A percentile compares a stretch with the other conserved stretches of the same genome.
These are phyloP conservation scores for Protosalanx chinensis DNA, from an alignment of 2,797 vertebrate species.

Conservation along the genomic window DNA sequence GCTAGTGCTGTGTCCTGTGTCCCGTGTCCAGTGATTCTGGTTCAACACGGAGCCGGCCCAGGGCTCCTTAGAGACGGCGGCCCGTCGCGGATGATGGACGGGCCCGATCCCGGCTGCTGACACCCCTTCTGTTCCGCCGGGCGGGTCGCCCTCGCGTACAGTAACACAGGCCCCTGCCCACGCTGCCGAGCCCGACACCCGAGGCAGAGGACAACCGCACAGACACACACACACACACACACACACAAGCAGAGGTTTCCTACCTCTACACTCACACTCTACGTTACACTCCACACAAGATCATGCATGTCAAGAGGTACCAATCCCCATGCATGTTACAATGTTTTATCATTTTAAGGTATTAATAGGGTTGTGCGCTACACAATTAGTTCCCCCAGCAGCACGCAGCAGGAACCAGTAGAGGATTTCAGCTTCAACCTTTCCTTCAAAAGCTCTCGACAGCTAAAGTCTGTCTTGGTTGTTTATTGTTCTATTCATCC, in stretches of 20 bases:
- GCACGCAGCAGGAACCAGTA: too few species aligned
- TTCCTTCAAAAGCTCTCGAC: too few species aligned
- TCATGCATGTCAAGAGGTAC: neutral
- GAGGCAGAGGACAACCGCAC: neutral
- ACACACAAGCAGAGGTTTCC: neutral
- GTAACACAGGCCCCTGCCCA: neutral
- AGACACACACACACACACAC: neutral
- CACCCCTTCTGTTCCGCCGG: slow-evolving; percentile 40
- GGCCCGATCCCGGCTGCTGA: slow-evolving; percentile 30
- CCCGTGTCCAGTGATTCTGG: slow-evolving; percentile 23
- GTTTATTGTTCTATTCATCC: too few species aligned
- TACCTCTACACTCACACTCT: too few species aligned
- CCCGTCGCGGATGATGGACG: slow-evolving; percentile 41
- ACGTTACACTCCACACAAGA: too few species aligned
- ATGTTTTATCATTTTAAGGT: neutral
- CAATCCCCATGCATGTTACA: neutral
- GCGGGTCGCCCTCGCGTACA: slow-evolving; percentile 2
- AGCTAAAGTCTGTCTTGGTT: too few species aligned
- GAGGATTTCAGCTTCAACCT: too few species aligned
- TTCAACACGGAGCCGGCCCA: slow-evolving; percentile 29
- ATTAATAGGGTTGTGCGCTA: too few species aligned
- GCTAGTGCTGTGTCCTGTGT: slow-evolving; percentile 12
- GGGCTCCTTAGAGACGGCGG: slow-evolving; percentile 27
- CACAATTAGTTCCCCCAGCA: too few species aligned
- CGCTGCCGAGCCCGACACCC: neutral